Percentiles rank a stretch among this genome's conserved stretches.
Evolutionary conservation across 2,888 invertebrate genomes (phyloP).

Genomic region (Calliopum simillimum): DNA sequence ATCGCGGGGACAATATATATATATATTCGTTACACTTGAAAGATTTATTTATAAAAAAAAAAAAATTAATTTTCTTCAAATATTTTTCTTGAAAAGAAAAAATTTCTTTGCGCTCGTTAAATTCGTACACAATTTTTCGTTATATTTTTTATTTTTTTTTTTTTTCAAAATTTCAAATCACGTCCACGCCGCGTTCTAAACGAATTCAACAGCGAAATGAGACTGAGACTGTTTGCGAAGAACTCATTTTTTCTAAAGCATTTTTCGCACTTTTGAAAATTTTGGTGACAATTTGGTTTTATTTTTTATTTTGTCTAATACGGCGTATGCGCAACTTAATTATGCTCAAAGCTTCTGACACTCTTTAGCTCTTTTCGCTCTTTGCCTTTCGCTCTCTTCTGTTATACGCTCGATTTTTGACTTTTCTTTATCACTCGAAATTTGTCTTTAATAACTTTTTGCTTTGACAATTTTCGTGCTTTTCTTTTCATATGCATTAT

Average conservation of each 20-base stretch:
- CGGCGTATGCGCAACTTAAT: constrained; percentile 15
- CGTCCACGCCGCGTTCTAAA: constrained; percentile 38
- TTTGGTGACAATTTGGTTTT: constrained; percentile 27
- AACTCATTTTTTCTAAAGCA: neutral
- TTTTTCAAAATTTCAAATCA: neutral
- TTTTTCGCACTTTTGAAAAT: constrained; percentile 2
- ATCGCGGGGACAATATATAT: no score
- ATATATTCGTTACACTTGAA: no score
- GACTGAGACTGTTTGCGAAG: constrained; percentile 34
- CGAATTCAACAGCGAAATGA: constrained; percentile 41
- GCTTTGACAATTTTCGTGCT: constrained; percentile 19
- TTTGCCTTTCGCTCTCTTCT: neutral
- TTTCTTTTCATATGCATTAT: constrained; percentile 19
- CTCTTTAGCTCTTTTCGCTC: no score
- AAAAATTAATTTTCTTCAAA: constrained; percentile 8
- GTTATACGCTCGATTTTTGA: neutral
- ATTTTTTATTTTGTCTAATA: neutral
- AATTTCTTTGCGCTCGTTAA: neutral
- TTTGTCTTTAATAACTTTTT: constrained; percentile 5
- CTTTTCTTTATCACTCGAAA: neutral
- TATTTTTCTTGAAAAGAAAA: neutral
- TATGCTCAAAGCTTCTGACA: neutral
- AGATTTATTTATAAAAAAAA: neutral
- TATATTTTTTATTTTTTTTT: neutral
- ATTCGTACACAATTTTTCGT: neutral